phyloP scores from a whole-genome alignment of 2,113 vertebrate genomes.

The Fukomys damarensis region DNA sequence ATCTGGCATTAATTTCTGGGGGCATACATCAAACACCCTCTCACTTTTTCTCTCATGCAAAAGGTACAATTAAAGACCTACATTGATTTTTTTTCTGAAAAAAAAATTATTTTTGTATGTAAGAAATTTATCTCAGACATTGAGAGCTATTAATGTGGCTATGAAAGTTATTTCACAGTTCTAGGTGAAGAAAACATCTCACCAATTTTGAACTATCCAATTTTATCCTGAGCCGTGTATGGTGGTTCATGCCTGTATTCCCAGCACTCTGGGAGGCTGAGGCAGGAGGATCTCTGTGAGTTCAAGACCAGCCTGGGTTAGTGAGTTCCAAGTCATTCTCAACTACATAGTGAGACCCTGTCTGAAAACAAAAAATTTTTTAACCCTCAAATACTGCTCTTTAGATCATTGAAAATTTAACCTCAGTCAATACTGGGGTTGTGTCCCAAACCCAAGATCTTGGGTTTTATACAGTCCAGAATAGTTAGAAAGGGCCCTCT shows the following conservation, averaged over 20 bases:
- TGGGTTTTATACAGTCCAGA: background rate
- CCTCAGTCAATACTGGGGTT: background rate
- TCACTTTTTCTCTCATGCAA: background rate
- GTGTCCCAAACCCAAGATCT: background rate
- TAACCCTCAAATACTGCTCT: background rate
- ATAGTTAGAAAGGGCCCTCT: background rate
- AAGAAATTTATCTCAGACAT: background rate
- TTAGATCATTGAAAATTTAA: background rate
- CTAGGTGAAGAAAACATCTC: background rate
- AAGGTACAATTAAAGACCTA: background rate
- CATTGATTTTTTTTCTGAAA: background rate
- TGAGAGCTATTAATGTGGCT: background rate
- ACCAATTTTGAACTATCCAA: constrained; percentile 12
- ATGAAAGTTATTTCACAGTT: constrained; percentile 2
- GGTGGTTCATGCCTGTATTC: too few relatives aligned
- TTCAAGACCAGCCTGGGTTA: too few relatives aligned
- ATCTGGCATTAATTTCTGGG: background rate
- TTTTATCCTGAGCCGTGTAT: too few relatives aligned
- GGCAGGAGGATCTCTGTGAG: too few relatives aligned
- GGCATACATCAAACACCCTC: background rate
- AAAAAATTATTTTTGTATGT: background rate
- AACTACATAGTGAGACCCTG: too few relatives aligned
- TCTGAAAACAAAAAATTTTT: too few relatives aligned
- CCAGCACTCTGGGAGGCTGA: too few relatives aligned
- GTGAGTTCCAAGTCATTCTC: too few relatives aligned